Percentiles rank a stretch among this genome's conserved stretches.
Conservation (phyloP, 2,113 vertebrate genomes). For the Hystrix brachyura region DNA sequence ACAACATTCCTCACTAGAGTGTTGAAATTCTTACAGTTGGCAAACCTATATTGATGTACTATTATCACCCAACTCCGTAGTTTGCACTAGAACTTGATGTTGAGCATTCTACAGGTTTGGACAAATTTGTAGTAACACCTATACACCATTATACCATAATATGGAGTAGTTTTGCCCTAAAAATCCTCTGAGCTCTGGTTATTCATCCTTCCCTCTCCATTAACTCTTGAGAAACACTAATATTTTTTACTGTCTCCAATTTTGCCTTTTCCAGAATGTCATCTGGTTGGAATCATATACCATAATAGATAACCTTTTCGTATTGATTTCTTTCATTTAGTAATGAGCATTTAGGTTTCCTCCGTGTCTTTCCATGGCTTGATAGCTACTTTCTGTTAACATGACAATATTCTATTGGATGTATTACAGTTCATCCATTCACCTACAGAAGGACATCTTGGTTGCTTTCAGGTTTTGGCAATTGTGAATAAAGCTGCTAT, state of each 20-base stretch:
- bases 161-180: neutral
- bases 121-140: neutral
- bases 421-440: neutral
- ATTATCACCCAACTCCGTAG: neutral
- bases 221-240: neutral
- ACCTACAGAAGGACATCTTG: neutral
- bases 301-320: neutral
- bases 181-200: neutral
- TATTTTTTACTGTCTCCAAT: neutral
- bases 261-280: neutral
- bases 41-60: neutral
- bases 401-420: neutral
- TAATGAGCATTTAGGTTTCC: neutral
- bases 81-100: neutral
- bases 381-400: neutral
- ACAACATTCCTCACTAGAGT: neutral
- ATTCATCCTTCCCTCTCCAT: neutral
- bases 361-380: neutral
- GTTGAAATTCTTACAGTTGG: neutral
- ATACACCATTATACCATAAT: neutral
- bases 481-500: neutral
- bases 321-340: neutral
- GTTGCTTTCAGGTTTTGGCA: neutral
- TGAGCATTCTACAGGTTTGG: neutral
- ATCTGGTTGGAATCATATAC: neutral